Evolutionary conservation across 2,113 vertebrate species (phyloP).

Genomic region (Macrotis lagotis): DNA sequence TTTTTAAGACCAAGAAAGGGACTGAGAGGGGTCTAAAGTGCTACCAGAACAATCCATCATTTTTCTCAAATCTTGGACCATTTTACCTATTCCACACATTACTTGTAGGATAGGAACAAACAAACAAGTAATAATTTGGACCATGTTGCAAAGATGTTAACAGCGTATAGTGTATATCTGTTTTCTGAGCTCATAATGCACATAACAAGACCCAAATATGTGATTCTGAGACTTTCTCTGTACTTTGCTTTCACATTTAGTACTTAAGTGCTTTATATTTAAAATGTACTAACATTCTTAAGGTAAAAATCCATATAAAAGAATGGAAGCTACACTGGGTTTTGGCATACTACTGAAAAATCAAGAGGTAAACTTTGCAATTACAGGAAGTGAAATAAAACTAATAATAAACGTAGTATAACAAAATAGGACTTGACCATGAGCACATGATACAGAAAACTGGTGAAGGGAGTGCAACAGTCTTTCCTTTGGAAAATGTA

Average conservation of each 20-base stretch:
- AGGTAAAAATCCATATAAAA: conserved; percentile 40
- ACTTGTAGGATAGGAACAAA: conserved; percentile 25
- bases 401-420: conserved; percentile 46
- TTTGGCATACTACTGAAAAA: conserved; percentile 24
- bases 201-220: conserved; percentile 52
- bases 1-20: background rate
- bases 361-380: background rate
- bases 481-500: background rate
- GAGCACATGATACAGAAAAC: background rate
- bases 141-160: conserved; percentile 21
- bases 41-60: no score
- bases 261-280: conserved; percentile 24
- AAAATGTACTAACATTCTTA: conserved; percentile 27
- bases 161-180: background rate
- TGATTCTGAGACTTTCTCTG: conserved; percentile 30
- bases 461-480: background rate
- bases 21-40: background rate
- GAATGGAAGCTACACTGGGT: conserved; percentile 27
- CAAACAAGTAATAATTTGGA: conserved; percentile 13
- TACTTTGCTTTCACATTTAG: conserved; percentile 50
- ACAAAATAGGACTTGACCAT: background rate
- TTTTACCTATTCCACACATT: background rate
- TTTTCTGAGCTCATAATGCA: conserved; percentile 32
- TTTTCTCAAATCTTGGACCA: background rate
- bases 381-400: conserved; percentile 21